Evolutionary conservation across 2,113 vertebrate species (phyloP), one percentile per base, ranked within the genome.

Genomic region (Cromileptes altivelis): DNA sequence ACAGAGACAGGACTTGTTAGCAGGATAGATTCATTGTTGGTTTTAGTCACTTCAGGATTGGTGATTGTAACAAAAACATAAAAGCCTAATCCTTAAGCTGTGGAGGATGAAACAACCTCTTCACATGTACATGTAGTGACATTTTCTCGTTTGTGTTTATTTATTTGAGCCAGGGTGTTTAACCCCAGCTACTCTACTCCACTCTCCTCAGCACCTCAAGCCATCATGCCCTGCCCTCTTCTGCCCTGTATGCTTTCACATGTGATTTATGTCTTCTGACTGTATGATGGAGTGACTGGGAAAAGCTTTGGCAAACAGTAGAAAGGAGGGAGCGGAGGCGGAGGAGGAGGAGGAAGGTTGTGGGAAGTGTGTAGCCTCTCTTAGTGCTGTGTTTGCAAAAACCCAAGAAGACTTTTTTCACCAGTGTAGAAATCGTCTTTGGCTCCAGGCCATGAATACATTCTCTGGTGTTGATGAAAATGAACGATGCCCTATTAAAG

Each of bases 201-300:
- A 17, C 63, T 78, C 63, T 78, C 27, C 49, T 60, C 42, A 61
- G 57, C 37, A 37, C 52, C 42, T 65, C 27, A 7, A 52, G 42
- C 70, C 56, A 12, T 33, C 69, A 55, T 17, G 15, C n/a, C 10
- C 76, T 40, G 50, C 61, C 12, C 52, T 78, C 57, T n/a, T 0
- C 45, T 69, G 17, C 68, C 61, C 47, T 50, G 60, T 52, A 6
- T 71, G 67, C 58, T 75, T 82, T 73, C 47, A 77, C n/a, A 14
- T 85, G 61, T 62, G 84, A 88, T 91, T 86, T 81, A 84, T 91
- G 58, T 69, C 69, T 64, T 65, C 74, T 0, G 2, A 76, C 23
- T 61, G 55, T 56, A 71, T 87, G 80, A 88, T 79, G 70, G 76
- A 88, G 78, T 6, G 77, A 85, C 61, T 75, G 67, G 62, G 68